Conservation (phyloP, 2,797 vertebrate species). For the Nannoperca obscura region DNA sequence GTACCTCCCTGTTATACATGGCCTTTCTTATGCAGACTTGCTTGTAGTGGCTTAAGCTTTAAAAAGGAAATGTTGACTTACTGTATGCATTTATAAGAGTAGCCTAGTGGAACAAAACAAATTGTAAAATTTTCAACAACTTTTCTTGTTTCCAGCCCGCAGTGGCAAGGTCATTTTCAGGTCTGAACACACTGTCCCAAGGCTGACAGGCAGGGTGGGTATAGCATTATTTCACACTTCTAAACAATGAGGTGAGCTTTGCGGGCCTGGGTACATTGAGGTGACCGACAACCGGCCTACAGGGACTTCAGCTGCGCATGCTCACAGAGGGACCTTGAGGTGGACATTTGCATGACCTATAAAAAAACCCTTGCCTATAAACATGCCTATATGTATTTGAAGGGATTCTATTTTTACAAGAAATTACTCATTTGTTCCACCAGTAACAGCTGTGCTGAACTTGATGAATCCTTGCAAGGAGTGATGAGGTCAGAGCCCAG, state of each 20-base stretch:
- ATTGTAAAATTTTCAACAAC: slow-evolving; percentile 41
- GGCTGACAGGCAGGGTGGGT: not conserved
- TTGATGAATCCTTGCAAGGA: not conserved
- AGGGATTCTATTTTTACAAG: not conserved
- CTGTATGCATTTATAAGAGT: not conserved
- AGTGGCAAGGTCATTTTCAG: slow-evolving; percentile 42
- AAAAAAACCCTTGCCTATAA: not conserved
- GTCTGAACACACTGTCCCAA: slow-evolving; percentile 4
- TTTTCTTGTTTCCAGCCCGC: not conserved
- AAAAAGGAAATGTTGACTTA: not conserved
- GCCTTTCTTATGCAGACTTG: not conserved
- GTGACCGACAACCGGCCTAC: slow-evolving; percentile 43
- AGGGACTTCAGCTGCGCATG: slow-evolving; percentile 29
- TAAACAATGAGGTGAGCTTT: slow-evolving; percentile 55
- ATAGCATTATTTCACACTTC: slow-evolving; percentile 27
- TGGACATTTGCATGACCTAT: slow-evolving; percentile 22
- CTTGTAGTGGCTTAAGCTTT: not conserved
- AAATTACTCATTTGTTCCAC: not conserved
- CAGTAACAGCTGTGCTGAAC: not conserved
- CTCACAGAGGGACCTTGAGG: slow-evolving; percentile 13
- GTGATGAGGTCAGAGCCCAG: slow-evolving; percentile 15
- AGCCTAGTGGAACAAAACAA: slow-evolving; percentile 24
- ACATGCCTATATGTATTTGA: not conserved
- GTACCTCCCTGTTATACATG: too few relatives aligned
- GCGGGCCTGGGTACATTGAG: slow-evolving; percentile 14